Evolutionary conservation across 2,113 vertebrate genomes (phyloP).

Genomic region (Ptychochromis oligacanthus): DNA sequence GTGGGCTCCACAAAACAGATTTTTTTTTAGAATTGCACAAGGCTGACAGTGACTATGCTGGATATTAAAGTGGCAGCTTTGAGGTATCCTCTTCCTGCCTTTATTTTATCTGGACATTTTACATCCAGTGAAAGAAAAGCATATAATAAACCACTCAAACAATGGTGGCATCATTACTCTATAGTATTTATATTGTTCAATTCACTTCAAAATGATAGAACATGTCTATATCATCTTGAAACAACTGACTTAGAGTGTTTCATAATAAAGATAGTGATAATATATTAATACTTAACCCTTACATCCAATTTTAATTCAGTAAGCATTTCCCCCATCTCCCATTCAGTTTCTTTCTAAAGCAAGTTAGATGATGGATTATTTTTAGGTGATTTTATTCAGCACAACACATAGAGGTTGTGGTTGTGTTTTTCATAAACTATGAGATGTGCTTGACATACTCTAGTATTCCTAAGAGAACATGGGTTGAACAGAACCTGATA

Average conservation of each 20-base stretch:
- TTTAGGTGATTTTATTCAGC: no score
- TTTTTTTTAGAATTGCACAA: background rate
- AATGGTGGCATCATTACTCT: background rate
- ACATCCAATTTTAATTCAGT: no score
- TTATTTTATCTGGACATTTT: background rate
- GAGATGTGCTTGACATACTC: background rate
- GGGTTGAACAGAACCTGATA: background rate
- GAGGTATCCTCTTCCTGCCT: accelerated
- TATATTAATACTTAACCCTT: no score
- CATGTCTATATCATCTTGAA: no score
- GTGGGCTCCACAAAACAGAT: background rate
- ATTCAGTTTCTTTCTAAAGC: no score
- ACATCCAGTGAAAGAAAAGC: background rate
- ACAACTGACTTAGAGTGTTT: no score
- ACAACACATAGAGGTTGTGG: background rate
- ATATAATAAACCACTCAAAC: accelerated
- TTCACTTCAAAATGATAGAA: background rate
- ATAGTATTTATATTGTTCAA: background rate
- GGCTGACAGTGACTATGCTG: background rate
- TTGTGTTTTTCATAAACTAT: background rate
- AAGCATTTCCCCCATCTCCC: no score
- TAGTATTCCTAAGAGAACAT: background rate
- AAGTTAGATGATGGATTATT: no score
- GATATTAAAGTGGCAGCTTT: background rate
- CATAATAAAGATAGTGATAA: no score